These are phyloP conservation scores for Clytia hemisphaerica DNA, from an alignment of 30 jellyfish, hydroid and myxozoan species.

Conservation along the genomic window DNA sequence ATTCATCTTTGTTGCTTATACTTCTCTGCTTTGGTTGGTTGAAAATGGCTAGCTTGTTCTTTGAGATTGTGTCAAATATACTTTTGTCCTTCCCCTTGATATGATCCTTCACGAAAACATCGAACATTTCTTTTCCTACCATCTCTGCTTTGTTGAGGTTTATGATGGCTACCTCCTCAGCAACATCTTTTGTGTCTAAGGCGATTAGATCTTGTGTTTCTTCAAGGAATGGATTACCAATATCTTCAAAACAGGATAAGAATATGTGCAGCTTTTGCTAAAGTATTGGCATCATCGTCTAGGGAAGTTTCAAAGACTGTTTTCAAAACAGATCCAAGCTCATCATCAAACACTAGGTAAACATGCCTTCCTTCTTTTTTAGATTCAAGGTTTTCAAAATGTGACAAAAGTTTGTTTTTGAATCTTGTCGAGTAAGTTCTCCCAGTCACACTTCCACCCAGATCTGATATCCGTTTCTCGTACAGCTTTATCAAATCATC, in stretches of 20 bases:
- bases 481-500: too few species aligned
- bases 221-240: constrained; percentile 51
- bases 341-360: too few species aligned
- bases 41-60: constrained; percentile 25
- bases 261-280: too few species aligned
- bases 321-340: too few species aligned
- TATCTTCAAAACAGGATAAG: constrained; percentile 15
- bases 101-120: constrained; percentile 10
- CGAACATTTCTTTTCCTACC: constrained; percentile 20
- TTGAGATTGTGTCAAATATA: neutral
- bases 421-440: too few species aligned
- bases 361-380: too few species aligned
- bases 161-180: neutral
- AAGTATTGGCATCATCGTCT: too few species aligned
- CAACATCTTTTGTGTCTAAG: constrained; percentile 16
- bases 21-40: neutral
- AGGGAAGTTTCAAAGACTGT: too few species aligned
- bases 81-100: constrained; percentile 12
- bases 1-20: neutral
- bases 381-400: too few species aligned
- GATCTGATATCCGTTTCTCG: too few species aligned
- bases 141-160: constrained; percentile 11
- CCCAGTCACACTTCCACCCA: too few species aligned
- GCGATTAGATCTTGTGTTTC: constrained; percentile 31
- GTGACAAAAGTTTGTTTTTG: too few species aligned